Percentiles rank a stretch among this genome's conserved stretches.
phyloP scores from a whole-genome alignment of 1,140 invertebrate genomes.

The Papilio glaucus region DNA sequence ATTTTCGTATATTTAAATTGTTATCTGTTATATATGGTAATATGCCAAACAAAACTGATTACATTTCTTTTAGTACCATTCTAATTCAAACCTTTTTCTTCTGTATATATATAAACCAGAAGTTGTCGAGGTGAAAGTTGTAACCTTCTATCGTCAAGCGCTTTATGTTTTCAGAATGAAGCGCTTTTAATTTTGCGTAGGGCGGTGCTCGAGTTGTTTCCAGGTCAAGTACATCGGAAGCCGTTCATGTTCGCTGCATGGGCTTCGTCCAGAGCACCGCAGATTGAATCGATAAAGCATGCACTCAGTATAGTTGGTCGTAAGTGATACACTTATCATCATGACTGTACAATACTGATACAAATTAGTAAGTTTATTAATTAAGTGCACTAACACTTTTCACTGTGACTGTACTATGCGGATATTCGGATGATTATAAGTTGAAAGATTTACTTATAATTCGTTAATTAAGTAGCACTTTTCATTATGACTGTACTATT shows the following conservation, averaged over 20 bases:
- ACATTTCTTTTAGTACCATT: too few relatives aligned
- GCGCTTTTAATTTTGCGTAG: background rate
- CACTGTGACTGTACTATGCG: background rate
- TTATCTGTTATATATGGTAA: too few relatives aligned
- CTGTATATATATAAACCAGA: background rate
- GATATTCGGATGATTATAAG: too few relatives aligned
- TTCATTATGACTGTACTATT: background rate
- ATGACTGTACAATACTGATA: background rate
- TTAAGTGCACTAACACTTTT: background rate
- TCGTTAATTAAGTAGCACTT: background rate
- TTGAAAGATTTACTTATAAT: too few relatives aligned
- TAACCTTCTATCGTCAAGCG: background rate
- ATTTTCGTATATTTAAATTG: too few relatives aligned
- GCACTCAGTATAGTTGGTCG: constrained; percentile 23
- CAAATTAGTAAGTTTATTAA: background rate
- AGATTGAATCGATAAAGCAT: constrained; percentile 48
- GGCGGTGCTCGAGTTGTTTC: constrained; percentile 41
- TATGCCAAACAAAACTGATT: too few relatives aligned
- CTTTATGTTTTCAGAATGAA: constrained; percentile 15
- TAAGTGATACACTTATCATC: constrained; percentile 1
- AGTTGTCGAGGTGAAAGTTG: background rate
- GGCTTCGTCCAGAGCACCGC: constrained; percentile 21
- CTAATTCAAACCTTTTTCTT: background rate
- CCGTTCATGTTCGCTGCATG: constrained; percentile 29
- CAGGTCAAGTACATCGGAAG: constrained; percentile 41